A percentile compares a stretch with the other conserved stretches of the same genome.
Evolutionary conservation across 2,888 invertebrate species (phyloP).

Genomic region (Acrobasis consociella): DNA sequence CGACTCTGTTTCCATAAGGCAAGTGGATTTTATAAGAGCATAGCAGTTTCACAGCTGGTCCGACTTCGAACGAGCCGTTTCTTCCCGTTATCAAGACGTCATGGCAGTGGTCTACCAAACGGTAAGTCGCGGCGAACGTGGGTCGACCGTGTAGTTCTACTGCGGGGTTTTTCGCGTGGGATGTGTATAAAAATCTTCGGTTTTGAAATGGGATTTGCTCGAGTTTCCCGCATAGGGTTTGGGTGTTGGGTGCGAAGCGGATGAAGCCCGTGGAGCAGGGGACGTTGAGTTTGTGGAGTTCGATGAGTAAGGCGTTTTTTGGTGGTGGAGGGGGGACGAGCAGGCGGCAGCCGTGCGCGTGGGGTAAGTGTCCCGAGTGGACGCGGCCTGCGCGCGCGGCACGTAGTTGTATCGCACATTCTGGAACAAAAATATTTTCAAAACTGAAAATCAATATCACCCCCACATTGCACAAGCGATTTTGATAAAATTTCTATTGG

Average conservation of each 20-base stretch:
- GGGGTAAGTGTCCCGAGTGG: conserved; percentile 80
- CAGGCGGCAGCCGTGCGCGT: conserved; percentile 78
- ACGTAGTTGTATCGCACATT: conserved; percentile 82
- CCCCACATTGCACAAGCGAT: too few species aligned
- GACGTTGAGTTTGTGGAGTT: conserved; percentile 86
- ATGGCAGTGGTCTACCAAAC: conserved; percentile 88
- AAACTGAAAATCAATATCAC: too few species aligned
- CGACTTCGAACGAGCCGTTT: conserved; percentile 86
- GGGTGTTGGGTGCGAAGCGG: conserved; percentile 79
- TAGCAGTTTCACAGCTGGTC: conserved; percentile 81
- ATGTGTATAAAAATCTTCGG: conserved; percentile 83
- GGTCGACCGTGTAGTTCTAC: conserved; percentile 85
- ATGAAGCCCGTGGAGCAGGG: conserved; percentile 85
- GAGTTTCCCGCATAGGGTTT: conserved; percentile 86
- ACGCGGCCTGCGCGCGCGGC: conserved; percentile 68
- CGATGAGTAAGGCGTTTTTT: conserved; percentile 84
- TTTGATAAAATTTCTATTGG: too few species aligned
- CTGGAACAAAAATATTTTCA: conserved; percentile 83
- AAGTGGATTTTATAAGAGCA: conserved; percentile 87
- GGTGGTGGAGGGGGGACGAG: conserved; percentile 73
- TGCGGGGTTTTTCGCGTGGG: conserved; percentile 72
- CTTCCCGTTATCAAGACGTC: conserved; percentile 85
- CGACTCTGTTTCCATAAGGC: conserved; percentile 87
- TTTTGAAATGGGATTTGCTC: conserved; percentile 85
- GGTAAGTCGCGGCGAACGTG: conserved; percentile 86